phyloP scores from a whole-genome alignment of 2,888 invertebrate genomes.

The Xestia rhomboidea region DNA sequence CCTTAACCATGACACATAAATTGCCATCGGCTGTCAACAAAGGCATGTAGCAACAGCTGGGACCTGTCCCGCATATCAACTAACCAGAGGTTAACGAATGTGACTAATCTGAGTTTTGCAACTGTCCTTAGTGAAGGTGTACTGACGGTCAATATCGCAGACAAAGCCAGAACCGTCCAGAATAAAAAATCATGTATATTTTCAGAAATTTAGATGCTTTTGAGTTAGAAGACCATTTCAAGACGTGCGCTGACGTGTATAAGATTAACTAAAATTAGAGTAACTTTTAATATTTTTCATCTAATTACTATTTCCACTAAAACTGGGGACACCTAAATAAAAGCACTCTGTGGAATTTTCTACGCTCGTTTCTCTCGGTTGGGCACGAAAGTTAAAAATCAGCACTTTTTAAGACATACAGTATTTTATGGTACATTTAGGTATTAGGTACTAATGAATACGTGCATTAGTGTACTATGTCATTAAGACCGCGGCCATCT shows the following conservation, averaged over 20 bases:
- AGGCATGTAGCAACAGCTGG: slow-evolving; percentile 72
- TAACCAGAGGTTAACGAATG: slow-evolving; percentile 67
- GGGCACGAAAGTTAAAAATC: no score
- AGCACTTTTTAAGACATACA: not conserved
- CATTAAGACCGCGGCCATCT: not conserved
- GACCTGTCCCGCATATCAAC: slow-evolving; percentile 75
- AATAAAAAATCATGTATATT: slow-evolving; percentile 3
- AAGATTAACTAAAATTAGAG: not conserved
- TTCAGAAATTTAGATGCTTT: not conserved
- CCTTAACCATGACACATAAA: slow-evolving; percentile 79
- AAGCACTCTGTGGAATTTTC: no score
- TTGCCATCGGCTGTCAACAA: slow-evolving; percentile 75
- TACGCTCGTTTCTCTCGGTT: no score
- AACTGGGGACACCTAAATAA: not conserved
- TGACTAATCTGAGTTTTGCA: slow-evolving; percentile 77
- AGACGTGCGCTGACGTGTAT: no score
- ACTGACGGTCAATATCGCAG: slow-evolving; percentile 46
- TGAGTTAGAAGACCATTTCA: not conserved
- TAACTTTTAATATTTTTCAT: not conserved
- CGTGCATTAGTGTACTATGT: not conserved
- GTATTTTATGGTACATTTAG: not conserved
- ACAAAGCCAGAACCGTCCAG: not conserved
- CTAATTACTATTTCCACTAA: not conserved
- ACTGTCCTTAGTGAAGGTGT: slow-evolving; percentile 53
- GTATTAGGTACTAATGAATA: not conserved